phyloP scores from a whole-genome alignment of 2,113 vertebrate species.

The Scophthalmus maximus region DNA sequence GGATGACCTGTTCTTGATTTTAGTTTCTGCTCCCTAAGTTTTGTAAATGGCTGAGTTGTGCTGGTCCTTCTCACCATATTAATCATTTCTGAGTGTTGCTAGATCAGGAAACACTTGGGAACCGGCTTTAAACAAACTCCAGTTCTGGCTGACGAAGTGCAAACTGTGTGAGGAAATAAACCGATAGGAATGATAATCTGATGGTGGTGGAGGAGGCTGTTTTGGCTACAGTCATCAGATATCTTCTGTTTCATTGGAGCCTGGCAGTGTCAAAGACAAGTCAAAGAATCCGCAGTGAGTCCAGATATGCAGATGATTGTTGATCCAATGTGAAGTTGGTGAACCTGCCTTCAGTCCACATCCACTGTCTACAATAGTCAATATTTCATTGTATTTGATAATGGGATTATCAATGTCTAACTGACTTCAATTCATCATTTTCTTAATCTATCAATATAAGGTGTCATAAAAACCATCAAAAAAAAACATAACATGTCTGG shows the following conservation, averaged over 20 bases:
- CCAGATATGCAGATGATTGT: conserved; percentile 20
- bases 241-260: conserved; percentile 41
- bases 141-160: conserved; percentile 60
- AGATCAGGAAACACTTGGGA: conserved; percentile 59
- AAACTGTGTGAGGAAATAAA: conserved; percentile 61
- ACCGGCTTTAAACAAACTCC: conserved; percentile 53
- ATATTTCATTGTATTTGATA: neutral
- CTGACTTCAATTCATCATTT: neutral
- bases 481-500: neutral
- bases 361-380: neutral
- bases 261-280: conserved; percentile 5
- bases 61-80: conserved; percentile 55
- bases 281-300: conserved; percentile 3
- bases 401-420: neutral
- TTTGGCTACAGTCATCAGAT: conserved; percentile 53
- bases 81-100: conserved; percentile 74
- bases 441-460: neutral
- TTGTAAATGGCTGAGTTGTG: conserved; percentile 50
- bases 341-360: neutral
- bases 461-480: conserved; percentile 10
- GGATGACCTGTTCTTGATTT: conserved; percentile 61
- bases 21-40: conserved; percentile 56
- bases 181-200: conserved; percentile 60
- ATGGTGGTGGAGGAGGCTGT: conserved; percentile 33
- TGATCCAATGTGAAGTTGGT: conserved; percentile 9